Conservation (phyloP, 2,888 invertebrate genomes). For the Ethmia dodecea region DNA sequence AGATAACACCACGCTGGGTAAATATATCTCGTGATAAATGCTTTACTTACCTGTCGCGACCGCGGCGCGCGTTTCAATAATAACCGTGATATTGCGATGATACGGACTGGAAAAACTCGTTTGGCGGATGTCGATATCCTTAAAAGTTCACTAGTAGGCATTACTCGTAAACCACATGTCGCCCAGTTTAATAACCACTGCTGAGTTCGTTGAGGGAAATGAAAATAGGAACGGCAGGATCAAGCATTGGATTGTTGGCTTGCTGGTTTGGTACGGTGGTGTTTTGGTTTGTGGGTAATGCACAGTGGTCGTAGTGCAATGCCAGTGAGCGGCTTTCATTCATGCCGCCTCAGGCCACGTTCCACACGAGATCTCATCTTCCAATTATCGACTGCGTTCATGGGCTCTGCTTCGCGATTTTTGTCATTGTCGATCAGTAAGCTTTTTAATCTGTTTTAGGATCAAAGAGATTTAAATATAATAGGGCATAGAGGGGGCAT, state of each 20-base stretch:
- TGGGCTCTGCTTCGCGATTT: slow-evolving; percentile 53
- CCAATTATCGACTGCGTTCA: slow-evolving; percentile 66
- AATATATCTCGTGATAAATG: slow-evolving; percentile 70
- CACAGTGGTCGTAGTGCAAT: slow-evolving; percentile 48
- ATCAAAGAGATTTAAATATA: too few species aligned
- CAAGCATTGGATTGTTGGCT: slow-evolving; percentile 32
- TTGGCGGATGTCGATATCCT: slow-evolving; percentile 75
- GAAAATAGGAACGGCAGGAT: slow-evolving; percentile 2
- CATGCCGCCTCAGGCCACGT: slow-evolving; percentile 72
- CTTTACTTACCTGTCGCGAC: slow-evolving; percentile 73
- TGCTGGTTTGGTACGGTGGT: slow-evolving; percentile 23
- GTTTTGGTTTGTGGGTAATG: slow-evolving; percentile 35
- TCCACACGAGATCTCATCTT: slow-evolving; percentile 73
- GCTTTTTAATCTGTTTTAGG: slow-evolving; percentile 33
- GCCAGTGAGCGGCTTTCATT: slow-evolving; percentile 73
- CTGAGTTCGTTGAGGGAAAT: slow-evolving; percentile 10
- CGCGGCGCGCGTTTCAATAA: slow-evolving; percentile 72
- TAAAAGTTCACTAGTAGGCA: slow-evolving; percentile 50
- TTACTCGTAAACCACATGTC: slow-evolving; percentile 22
- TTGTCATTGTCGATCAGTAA: slow-evolving; percentile 61
- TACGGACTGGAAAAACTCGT: slow-evolving; percentile 77
- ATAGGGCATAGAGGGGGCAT: too few species aligned
- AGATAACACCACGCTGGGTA: slow-evolving; percentile 51
- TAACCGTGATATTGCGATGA: slow-evolving; percentile 77
- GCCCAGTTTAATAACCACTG: slow-evolving; percentile 28